Base-by-base conservation (phyloP, 2,888 invertebrate species). In the Carpatolechia fugitivella region DNA sequence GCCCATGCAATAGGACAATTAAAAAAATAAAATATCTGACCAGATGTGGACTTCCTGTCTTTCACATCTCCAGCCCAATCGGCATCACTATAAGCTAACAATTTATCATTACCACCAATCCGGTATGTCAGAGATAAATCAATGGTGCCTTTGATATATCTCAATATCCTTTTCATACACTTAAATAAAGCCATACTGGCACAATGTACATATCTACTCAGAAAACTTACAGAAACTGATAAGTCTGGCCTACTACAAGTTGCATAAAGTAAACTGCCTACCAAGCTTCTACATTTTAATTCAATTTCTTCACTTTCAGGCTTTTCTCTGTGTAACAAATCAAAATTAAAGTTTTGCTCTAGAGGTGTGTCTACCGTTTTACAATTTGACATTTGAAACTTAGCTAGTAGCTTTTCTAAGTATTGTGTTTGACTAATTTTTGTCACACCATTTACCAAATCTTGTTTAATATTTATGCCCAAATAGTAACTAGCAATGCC, bases 81-180 rank as follows among this genome's bases (percentile, higher is more conserved):
- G n/a, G 63, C 58, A 64, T 67, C 64, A 60, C 58, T 58, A 54
- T 57, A 64, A 1, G 62, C 62, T 11, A 31, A n/a, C 10, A 64
- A 48, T 10, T 13, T 14, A 13, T 20, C 13, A 44, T 29, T 13
- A 60, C 57, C 41, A 38, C 54, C 58, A 54, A 57, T 59, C n/a
- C 57, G 61, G 55, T 58, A 64, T 38, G 57, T 14, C 38, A 62
- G 49, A 11, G 57, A 58, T 47, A 56, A 55, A 16, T 59, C 35
- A 33, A 61, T 1, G 36, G 55, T 58, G 50, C 52, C 16, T 40
- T 56, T 58, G 7, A 60, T 41, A 52, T 63, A 65, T 8, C 63
- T 33, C n/a, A 60, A 54, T 0, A 58, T 55, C 18, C 20, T 16
- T 8, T 20, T 20, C 8, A 61, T 10, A 62, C n/a, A n/a, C n/a